phyloP scores from a whole-genome alignment of 2,113 vertebrate genomes.

The Chiloscyllium plagiosum region DNA sequence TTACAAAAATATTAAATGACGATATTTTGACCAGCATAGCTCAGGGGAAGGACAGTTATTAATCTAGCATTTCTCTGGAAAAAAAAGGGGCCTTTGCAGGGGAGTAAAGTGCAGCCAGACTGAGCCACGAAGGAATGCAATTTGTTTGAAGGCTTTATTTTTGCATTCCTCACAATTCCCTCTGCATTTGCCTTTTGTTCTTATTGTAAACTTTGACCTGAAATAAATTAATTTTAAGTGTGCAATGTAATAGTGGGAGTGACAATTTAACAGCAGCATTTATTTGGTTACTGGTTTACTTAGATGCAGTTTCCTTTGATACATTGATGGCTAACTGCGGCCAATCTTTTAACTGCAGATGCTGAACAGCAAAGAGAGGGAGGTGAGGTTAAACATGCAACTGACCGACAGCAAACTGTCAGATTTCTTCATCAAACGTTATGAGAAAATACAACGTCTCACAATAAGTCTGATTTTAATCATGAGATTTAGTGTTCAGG shows the following conservation, averaged over 20 bases:
- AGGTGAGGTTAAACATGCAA: background rate
- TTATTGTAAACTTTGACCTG: slow-evolving; percentile 47
- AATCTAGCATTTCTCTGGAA: background rate
- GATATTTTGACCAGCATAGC: background rate
- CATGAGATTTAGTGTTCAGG: background rate
- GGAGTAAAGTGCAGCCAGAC: background rate
- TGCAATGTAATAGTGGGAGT: background rate
- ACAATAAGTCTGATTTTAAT: background rate
- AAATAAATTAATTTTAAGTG: slow-evolving; percentile 31
- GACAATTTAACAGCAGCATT: background rate
- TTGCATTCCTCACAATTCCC: slow-evolving; percentile 46
- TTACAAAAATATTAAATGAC: background rate
- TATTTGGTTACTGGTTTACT: background rate
- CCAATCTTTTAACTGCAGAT: background rate
- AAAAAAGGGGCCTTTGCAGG: background rate
- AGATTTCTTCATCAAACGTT: background rate
- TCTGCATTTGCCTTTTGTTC: slow-evolving; percentile 40
- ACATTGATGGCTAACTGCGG: background rate
- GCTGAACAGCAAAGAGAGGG: background rate
- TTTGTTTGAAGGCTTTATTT: slow-evolving; percentile 37
- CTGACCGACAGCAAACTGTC: background rate
- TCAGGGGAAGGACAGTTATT: background rate
- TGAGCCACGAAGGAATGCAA: slow-evolving; percentile 40
- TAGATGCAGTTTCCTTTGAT: background rate
- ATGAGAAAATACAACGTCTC: background rate